Evolutionary conservation across 1,140 invertebrate genomes (phyloP), one percentile per base, ranked within the genome.

Genomic region (Lordiphosa clarofinis): DNA sequence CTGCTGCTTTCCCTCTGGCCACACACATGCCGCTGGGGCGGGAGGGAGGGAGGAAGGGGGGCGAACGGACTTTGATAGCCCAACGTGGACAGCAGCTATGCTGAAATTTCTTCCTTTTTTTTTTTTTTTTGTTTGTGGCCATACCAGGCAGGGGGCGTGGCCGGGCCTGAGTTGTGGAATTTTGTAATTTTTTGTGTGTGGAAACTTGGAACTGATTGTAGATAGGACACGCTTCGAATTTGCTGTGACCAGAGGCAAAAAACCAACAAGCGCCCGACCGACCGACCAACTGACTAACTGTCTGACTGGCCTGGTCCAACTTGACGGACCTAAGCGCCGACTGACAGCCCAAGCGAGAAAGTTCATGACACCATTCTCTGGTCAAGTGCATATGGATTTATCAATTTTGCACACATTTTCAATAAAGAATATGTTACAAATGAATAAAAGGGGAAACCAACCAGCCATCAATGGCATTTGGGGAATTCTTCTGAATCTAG

Each of bases 121-220:
- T 44, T 9, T 44, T 46, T 31, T 8, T 46, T 31, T 46, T 12
- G 6, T n/a, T 31, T 24, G 12, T 11, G 4, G 38, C 7, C 4
- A 7, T 9, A 43, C 31, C 24, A 12, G n/a, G 15, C 15, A 15
- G 3, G 15, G 11, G 12, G 11, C 53, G 50, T 43, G 49, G 67
- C 24, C 24, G 24, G 4, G 24, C 50, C 55, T 54, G 59, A 65
- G 61, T 69, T 69, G 66, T 59, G 55, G 61, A 69, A 69, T 69
- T 69, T 69, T 28, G 66, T 69, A 65, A 69, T 69, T 69, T 65
- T 56, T 58, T 62, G 55, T 66, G 67, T 56, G 64, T 59, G 66
- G 63, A 36, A 61, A 58, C 56, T 58, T 62, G 63, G 38, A 67
- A 61, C 68, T 72, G 68, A 72, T 72, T 72, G 64, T 68, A 72